Evolutionary conservation across 53 echinoderm and acorn worm species (phyloP), one percentile per base, ranked within the genome.

Genomic region (Stichopus horrens): DNA sequence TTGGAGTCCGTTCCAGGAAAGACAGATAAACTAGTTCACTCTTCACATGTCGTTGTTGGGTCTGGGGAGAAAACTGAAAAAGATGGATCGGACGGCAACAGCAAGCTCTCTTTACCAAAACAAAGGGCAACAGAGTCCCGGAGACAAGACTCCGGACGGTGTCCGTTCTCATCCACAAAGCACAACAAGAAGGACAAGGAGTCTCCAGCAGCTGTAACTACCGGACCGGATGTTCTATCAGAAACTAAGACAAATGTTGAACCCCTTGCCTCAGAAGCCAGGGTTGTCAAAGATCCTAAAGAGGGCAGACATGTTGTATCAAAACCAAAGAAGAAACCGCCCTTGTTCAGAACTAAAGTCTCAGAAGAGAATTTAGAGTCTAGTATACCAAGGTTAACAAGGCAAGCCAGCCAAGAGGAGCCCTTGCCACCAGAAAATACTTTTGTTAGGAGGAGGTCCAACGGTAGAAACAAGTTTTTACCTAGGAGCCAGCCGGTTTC

Each of bases 381-480:
- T 9, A 58, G 54, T 73, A 91, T 91, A 16, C 92, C 92, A 22
- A 74, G 92, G 71, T 82, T 96, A 55, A 89, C 84, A 63, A 89
- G 96, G 73, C 96, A 96, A 68, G 94, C 96, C 7, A 94, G 94
- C 53, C 96, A 96, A 79, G 96, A 96, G 86, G 96, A 96, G 56
- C 88, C 94, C 55, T 55, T 86, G 54, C 86, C 86, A 9, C 54
- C 53, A 16, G 96, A 94, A 53, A 88, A 74, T 52, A 67, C 91
- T 3, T 73, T 92, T 9, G 63, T 63, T 5, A 91, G 92, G 23
- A 77, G 96, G 88, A 91, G 91, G 76, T 91, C 94, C 84, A 94
- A 90, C 57, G 91, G 88, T 52, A 84, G 91, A 54, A 96, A 94
- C 90, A 89, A 89, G 89, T 86, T 92, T 71, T 90, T 96, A 87